Base-by-base conservation (phyloP, 2,113 vertebrate species). In the Clinocottus analis region DNA sequence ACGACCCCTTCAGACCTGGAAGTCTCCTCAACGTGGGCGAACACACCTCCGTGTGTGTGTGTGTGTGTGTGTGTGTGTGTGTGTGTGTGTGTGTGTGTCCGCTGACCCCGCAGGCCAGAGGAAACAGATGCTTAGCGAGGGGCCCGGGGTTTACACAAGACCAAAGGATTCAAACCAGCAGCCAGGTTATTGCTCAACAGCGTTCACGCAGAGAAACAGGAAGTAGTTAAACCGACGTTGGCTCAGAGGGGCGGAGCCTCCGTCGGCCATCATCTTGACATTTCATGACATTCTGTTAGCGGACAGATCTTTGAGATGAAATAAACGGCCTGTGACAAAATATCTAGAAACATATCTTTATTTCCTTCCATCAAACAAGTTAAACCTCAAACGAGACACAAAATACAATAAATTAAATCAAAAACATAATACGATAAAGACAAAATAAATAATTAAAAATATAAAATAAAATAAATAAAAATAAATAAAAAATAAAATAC, bases 91-190 rank as follows among this genome's bases (percentile, higher is more conserved):
- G 74, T 35, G 64, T 2, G 0, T 59, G 58, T 78, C 51, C 67
- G 17, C 2, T 49, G 68, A 83, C 79, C 66, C 80, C 10, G 67
- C 55, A 49, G 77, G 68, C 70, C 47, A 76, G 23, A 89, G 85
- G 90, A 89, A 91, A 84, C 86, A 82, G 84, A 88, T 85, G 86
- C 75, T 85, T 31, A 79, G 53, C 43, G 66, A 73, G 82, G 7
- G 23, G 58, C 47, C 8, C 2, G 12, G 62, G 19, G 66, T 69
- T 88, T 86, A 62, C 53, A 72, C 85, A 86, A 88, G 72, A 88
- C 75, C 70, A 21, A 65, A n/a, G 75, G 41, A 63, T 77, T 75
- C 6, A 35, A 78, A 82, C 78, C 79, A 33, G 29, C 86, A 83
- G 49, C 62, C 75, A 25, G 35, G 16, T 71, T 35, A 45, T 90